Conservation (phyloP, 2,113 vertebrate genomes). For the Acanthisitta chloris region DNA sequence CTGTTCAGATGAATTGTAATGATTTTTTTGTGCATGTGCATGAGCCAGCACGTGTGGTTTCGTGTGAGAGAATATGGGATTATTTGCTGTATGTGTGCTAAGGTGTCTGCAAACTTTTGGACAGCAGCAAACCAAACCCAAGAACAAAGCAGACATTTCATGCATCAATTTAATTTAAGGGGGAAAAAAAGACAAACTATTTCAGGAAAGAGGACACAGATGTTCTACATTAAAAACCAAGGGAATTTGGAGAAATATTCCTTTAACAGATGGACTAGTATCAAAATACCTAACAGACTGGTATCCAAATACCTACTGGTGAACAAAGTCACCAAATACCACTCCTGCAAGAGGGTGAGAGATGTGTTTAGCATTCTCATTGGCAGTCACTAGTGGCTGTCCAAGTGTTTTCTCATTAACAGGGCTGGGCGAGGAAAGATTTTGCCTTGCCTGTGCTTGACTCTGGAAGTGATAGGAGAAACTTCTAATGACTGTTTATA, state of each 20-base stretch:
- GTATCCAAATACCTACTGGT: neutral
- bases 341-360: neutral
- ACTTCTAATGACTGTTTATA: neutral
- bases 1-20: neutral
- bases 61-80: neutral
- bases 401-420: neutral
- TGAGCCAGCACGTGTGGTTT: neutral
- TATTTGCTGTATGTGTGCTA: neutral
- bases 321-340: neutral
- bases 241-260: neutral
- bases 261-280: neutral
- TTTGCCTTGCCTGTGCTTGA: neutral
- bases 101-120: conserved; percentile 1
- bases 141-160: conserved; percentile 2
- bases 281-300: neutral
- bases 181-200: neutral
- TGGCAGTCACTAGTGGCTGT: neutral
- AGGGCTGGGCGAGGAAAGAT: neutral
- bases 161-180: neutral
- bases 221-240: conserved; percentile 29
- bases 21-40: neutral
- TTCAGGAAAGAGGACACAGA: conserved; percentile 31
- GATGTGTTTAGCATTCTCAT: neutral
- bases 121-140: neutral
- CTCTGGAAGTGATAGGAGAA: neutral